phyloP scores from a whole-genome alignment of 2,113 vertebrate genomes.

The Salvator merianae region DNA sequence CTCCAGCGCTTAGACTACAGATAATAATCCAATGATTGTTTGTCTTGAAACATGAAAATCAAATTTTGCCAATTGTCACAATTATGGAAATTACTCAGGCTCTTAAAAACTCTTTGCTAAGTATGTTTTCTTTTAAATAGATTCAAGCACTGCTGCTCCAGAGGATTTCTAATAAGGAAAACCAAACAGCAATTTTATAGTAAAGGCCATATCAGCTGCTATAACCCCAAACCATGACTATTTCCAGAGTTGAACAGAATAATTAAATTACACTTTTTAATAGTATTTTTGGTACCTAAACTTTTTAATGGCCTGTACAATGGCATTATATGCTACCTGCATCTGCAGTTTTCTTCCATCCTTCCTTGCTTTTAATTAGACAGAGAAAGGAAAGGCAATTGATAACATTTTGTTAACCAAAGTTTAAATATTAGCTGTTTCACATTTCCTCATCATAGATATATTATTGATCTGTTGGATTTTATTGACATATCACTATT shows the following conservation, averaged over 20 bases:
- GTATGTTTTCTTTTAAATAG: constrained; percentile 38
- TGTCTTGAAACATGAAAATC: constrained; percentile 77
- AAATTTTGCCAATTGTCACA: constrained; percentile 72
- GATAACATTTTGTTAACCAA: not conserved
- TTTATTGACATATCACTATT: not conserved
- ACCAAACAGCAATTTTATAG: constrained; percentile 59
- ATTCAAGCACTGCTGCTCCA: constrained; percentile 48
- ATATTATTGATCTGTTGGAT: not conserved
- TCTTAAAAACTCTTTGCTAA: constrained; percentile 64
- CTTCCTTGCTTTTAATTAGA: not conserved
- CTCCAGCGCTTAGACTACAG: constrained; percentile 74
- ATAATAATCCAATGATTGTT: constrained; percentile 82
- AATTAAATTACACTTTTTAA: constrained; percentile 3
- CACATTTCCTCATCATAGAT: not conserved
- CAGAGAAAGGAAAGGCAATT: not conserved
- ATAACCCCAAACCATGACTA: constrained; percentile 42
- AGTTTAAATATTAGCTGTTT: not conserved
- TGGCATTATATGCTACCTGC: not conserved
- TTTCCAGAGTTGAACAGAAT: constrained; percentile 19
- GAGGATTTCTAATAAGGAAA: constrained; percentile 50
- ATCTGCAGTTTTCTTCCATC: not conserved
- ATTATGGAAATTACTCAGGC: constrained; percentile 73
- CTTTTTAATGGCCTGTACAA: not conserved
- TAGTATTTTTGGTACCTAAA: not conserved
- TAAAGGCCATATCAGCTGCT: constrained; percentile 41